phyloP scores from a whole-genome alignment of 2,888 invertebrate genomes.

The Fabriciana adippe region DNA sequence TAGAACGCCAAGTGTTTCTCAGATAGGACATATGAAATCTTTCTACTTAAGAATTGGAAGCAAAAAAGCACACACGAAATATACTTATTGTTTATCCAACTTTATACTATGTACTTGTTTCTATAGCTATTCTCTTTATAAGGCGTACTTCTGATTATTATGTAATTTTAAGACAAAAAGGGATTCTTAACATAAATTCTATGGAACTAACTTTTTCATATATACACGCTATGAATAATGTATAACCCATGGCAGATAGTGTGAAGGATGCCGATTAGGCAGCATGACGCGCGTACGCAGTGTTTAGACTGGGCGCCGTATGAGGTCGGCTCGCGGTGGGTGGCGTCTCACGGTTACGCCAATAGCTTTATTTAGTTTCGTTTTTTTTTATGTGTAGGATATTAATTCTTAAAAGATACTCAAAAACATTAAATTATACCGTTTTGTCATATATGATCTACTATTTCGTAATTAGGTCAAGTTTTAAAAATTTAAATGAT shows the following conservation, averaged over 20 bases:
- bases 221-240: conserved; percentile 5
- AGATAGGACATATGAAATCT: too few species aligned
- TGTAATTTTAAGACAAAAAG: too few species aligned
- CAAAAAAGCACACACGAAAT: too few species aligned
- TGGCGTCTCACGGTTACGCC: conserved; percentile 18
- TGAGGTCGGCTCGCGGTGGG: conserved; percentile 23
- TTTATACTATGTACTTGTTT: too few species aligned
- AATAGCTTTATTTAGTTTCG: neutral
- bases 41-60: too few species aligned
- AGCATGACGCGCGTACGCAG: conserved; percentile 12
- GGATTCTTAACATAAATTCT: neutral
- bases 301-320: conserved; percentile 18
- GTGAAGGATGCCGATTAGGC: conserved; percentile 27
- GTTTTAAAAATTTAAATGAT: too few species aligned
- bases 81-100: too few species aligned
- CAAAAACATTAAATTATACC: neutral
- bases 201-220: neutral
- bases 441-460: neutral
- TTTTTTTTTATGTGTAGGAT: neutral
- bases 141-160: too few species aligned
- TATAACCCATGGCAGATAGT: conserved; percentile 2
- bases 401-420: neutral
- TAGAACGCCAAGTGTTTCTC: too few species aligned
- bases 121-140: too few species aligned
- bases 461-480: too few species aligned